These are phyloP conservation scores for Thera obeliscata DNA, from an alignment of 2,888 invertebrate genomes.

Conservation along the genomic window DNA sequence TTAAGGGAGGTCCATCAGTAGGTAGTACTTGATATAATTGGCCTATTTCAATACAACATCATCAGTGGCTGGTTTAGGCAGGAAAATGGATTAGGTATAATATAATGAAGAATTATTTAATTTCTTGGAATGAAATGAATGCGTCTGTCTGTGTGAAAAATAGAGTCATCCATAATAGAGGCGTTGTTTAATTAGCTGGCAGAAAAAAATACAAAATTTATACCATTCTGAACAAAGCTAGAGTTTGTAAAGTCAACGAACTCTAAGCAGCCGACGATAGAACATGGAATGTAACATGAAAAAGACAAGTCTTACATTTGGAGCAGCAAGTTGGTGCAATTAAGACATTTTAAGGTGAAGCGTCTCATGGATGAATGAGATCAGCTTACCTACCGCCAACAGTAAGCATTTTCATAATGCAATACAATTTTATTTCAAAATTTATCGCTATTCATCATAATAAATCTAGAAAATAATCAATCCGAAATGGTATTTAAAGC, in stretches of 20 bases:
- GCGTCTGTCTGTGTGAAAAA: neutral
- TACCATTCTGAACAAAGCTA: slow-evolving; percentile 17
- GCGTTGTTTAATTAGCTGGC: neutral
- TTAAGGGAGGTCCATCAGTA: no score
- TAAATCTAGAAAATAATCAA: slow-evolving; percentile 1
- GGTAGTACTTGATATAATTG: no score
- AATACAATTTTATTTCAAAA: slow-evolving; percentile 11
- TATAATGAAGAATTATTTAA: neutral
- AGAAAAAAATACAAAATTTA: neutral
- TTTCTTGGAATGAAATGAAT: neutral
- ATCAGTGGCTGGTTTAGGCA: no score
- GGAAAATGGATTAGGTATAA: no score
- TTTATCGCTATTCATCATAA: slow-evolving; percentile 1
- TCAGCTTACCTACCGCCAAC: slow-evolving; percentile 24
- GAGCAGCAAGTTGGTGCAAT: slow-evolving; percentile 76
- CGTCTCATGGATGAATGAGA: slow-evolving; percentile 67
- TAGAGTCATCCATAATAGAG: neutral
- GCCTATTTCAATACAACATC: no score
- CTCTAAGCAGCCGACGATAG: slow-evolving; percentile 54
- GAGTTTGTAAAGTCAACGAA: slow-evolving; percentile 59
- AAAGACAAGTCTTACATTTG: slow-evolving; percentile 71
- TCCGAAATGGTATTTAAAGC: neutral
- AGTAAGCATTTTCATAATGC: slow-evolving; percentile 5
- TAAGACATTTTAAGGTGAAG: slow-evolving; percentile 70
- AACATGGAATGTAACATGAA: slow-evolving; percentile 66